Conservation (phyloP, 1,140 invertebrate species). For the Muscidifurax raptorellus region DNA sequence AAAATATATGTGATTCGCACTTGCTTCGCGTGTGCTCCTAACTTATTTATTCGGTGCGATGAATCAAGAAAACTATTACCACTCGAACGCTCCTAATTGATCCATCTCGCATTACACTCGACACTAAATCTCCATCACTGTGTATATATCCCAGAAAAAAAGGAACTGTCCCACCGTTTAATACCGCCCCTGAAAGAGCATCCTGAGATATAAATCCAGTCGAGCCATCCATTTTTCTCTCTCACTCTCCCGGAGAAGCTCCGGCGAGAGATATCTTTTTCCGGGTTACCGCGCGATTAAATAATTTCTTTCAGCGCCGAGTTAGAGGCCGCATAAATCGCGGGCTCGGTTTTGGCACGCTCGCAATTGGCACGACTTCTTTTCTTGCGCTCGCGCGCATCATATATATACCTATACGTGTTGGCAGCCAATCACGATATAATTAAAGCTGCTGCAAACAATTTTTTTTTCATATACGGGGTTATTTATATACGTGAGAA, state of each 20-base stretch:
- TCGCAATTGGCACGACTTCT: conserved; percentile 34
- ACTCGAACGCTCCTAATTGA: conserved; percentile 64
- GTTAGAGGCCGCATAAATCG: conserved; percentile 33
- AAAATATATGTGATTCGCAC: too few species aligned
- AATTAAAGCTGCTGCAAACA: neutral
- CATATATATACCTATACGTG: neutral
- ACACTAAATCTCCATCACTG: neutral
- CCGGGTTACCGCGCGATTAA: conserved; percentile 37
- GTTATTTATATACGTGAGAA: conserved; percentile 1
- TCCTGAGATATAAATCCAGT: conserved; percentile 6
- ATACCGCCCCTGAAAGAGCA: neutral
- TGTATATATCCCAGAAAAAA: neutral
- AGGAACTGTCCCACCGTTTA: neutral
- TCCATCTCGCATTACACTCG: conserved; percentile 63
- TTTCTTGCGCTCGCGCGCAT: neutral
- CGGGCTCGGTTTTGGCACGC: conserved; percentile 21
- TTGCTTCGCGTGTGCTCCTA: too few species aligned
- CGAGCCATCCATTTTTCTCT: neutral
- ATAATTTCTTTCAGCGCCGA: conserved; percentile 38
- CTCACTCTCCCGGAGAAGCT: neutral
- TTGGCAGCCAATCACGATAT: neutral
- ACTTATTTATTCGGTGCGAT: neutral
- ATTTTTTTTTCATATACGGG: too few species aligned
- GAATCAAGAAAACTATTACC: conserved; percentile 8
- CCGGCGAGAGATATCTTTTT: conserved; percentile 21